These are phyloP conservation scores for Coenonympha glycerion DNA, from an alignment of 2,888 invertebrate species.

Conservation along the genomic window DNA sequence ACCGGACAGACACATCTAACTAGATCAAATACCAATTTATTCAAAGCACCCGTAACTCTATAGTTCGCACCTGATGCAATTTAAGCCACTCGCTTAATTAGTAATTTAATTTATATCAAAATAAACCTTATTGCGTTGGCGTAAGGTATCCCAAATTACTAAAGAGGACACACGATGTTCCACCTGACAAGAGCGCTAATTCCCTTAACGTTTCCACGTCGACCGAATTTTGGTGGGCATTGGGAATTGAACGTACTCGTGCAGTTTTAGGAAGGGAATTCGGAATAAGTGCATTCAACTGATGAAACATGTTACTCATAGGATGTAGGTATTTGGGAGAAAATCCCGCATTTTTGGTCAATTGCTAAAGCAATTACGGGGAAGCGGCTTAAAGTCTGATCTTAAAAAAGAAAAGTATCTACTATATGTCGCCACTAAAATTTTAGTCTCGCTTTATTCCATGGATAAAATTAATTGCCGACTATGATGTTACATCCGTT, in stretches of 20 bases:
- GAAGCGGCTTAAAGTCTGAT: no score
- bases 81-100: not conserved
- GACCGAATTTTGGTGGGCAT: constrained; percentile 1
- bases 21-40: not conserved
- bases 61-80: not conserved
- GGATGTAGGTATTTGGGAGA: no score
- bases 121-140: not conserved
- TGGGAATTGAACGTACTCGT: constrained; percentile 2
- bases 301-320: not conserved
- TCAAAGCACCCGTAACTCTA: not conserved
- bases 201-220: constrained; percentile 1
- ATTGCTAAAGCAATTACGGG: no score
- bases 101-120: constrained; percentile 1
- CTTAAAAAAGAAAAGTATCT: no score
- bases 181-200: constrained; percentile 1
- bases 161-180: not conserved
- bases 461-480: no score
- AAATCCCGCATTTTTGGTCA: no score
- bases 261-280: not conserved
- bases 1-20: not conserved
- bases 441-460: no score
- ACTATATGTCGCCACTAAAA: no score
- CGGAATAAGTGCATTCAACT: not conserved
- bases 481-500: no score
- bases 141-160: not conserved